A percentile compares a stretch with the other conserved stretches of the same genome.
Conservation (phyloP, 2,888 invertebrate species). For the Steinernema carpocapsae region DNA sequence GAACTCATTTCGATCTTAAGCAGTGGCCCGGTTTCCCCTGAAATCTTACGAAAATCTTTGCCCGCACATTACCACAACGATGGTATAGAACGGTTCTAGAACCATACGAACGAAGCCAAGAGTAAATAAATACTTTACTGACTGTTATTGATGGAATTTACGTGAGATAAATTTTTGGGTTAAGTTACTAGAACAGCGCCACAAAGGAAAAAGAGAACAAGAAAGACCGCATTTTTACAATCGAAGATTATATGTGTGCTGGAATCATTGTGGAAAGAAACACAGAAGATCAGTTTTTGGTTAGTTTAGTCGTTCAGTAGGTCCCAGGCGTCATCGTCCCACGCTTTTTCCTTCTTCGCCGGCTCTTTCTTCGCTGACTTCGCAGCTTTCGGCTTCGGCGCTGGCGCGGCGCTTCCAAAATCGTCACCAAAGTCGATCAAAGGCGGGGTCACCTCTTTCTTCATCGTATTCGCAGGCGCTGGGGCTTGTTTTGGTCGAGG, state of each 20-base stretch:
- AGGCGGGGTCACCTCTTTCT: slow-evolving; percentile 12
- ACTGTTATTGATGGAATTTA: too few species aligned
- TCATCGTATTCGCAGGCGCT: slow-evolving; percentile 35
- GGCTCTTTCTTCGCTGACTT: slow-evolving; percentile 40
- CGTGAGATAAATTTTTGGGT: too few species aligned
- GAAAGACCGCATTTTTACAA: slow-evolving; percentile 6
- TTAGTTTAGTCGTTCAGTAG: slow-evolving; percentile 58
- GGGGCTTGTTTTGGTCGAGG: slow-evolving; percentile 29
- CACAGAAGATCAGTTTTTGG: too few species aligned
- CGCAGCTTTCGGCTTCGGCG: slow-evolving; percentile 31
- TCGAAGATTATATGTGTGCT: too few species aligned
- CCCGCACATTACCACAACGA: too few species aligned
- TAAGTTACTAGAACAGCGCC: too few species aligned
- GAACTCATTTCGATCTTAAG: slow-evolving; percentile 24
- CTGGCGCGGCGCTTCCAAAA: slow-evolving; percentile 10
- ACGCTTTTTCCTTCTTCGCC: slow-evolving; percentile 52
- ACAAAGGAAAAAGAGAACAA: neutral
- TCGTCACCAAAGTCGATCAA: slow-evolving; percentile 27
- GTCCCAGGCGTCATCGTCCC: slow-evolving; percentile 68
- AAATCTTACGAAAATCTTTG: neutral
- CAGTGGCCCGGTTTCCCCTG: slow-evolving; percentile 7
- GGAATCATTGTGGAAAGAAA: slow-evolving; percentile 10
- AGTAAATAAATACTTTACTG: too few species aligned
- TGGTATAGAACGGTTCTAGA: neutral
- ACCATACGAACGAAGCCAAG: too few species aligned